Evolutionary conservation across 2,113 vertebrate species (phyloP).

Genomic region (Tenebrosternarchus preto): DNA sequence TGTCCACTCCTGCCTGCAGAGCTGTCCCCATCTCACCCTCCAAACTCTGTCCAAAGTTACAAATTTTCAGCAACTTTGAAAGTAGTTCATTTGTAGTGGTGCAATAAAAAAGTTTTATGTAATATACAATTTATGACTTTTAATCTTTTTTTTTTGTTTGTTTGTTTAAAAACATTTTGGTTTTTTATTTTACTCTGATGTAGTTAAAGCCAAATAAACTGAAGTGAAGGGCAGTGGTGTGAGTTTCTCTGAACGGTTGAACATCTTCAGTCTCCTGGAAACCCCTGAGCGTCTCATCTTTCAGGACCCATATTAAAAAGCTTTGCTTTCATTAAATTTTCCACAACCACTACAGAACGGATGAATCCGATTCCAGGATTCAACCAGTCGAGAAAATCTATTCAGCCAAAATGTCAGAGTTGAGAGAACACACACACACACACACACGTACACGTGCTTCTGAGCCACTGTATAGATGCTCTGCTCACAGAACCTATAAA

Average conservation of each 20-base stretch:
- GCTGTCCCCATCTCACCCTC: too few species aligned
- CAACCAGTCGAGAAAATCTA: background rate
- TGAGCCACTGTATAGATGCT: too few species aligned
- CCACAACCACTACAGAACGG: background rate
- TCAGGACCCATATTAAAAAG: background rate
- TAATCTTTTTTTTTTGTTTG: slow-evolving; percentile 77
- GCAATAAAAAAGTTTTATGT: slow-evolving; percentile 62
- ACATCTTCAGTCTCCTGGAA: too few species aligned
- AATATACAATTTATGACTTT: slow-evolving; percentile 66
- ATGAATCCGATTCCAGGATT: background rate
- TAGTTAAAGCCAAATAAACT: slow-evolving; percentile 97
- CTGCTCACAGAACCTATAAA: too few species aligned
- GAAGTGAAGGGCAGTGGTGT: slow-evolving; percentile 73
- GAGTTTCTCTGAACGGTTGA: too few species aligned
- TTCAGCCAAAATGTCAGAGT: background rate
- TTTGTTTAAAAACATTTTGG: slow-evolving; percentile 58
- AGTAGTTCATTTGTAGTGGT: slow-evolving; percentile 55
- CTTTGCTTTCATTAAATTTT: background rate
- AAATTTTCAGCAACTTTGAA: slow-evolving; percentile 2
- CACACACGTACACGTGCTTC: too few species aligned
- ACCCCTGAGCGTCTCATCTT: too few species aligned
- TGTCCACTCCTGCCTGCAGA: too few species aligned
- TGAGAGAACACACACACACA: slow-evolving; percentile 37
- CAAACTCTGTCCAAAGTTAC: background rate
- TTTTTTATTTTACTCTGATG: slow-evolving; percentile 72